Conservation (phyloP, 1,140 invertebrate genomes). For the Harlomillsia oculata region DNA sequence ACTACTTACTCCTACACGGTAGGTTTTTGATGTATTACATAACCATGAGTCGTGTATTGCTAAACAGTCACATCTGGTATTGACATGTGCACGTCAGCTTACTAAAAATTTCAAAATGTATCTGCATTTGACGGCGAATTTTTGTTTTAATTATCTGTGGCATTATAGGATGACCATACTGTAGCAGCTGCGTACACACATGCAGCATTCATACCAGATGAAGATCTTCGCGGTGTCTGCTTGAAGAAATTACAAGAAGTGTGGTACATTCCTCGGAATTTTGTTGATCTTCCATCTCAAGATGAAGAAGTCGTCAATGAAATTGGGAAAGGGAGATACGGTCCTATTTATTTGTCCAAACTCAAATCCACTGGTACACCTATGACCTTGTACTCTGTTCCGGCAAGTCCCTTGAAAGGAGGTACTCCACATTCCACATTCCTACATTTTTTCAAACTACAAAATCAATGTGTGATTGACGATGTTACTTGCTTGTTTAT, state of each 20-base stretch:
- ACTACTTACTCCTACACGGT: constrained; percentile 11
- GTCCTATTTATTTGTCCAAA: constrained; percentile 48
- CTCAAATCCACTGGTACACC: constrained; percentile 28
- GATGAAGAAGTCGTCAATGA: constrained; percentile 43
- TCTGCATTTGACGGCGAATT: not conserved
- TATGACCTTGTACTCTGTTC: constrained; percentile 22
- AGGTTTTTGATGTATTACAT: not conserved
- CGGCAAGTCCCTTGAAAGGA: constrained; percentile 7
- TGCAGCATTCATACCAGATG: constrained; percentile 28
- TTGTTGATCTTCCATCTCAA: constrained; percentile 48
- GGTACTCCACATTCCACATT: not conserved
- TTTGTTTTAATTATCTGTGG: too few species aligned
- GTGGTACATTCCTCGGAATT: constrained; percentile 59
- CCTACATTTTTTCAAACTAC: not conserved
- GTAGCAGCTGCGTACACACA: constrained; percentile 28
- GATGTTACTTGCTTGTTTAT: too few species aligned
- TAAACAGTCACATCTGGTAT: too few species aligned
- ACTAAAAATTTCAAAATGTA: not conserved
- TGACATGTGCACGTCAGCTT: too few species aligned
- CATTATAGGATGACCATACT: constrained; percentile 17
- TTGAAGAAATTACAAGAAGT: constrained; percentile 59
- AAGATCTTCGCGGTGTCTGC: constrained; percentile 22
- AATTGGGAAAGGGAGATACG: constrained; percentile 63
- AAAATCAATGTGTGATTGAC: not conserved
- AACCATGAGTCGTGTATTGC: too few species aligned